These are phyloP conservation scores for Plotosus lineatus DNA, from an alignment of 2,113 vertebrate genomes.

Conservation along the genomic window DNA sequence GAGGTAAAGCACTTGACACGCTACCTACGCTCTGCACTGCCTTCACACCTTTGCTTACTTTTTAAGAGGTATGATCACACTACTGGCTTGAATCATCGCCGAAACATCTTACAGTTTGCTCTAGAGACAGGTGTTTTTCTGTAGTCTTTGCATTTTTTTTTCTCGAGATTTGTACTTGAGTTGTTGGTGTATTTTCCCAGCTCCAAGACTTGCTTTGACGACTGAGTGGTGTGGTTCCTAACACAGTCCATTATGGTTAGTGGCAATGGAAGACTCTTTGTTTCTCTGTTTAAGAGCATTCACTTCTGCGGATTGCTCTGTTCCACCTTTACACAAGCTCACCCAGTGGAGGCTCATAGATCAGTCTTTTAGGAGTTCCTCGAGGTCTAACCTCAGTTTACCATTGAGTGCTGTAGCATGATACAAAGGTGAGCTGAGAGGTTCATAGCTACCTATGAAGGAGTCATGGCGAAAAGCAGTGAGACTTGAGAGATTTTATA, in stretches of 20 bases:
- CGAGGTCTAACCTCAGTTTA: background rate
- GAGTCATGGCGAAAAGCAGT: too few species aligned
- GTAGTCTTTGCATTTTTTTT: constrained; percentile 7
- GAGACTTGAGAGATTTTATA: too few species aligned
- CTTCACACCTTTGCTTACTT: background rate
- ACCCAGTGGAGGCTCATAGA: background rate
- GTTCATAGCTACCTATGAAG: too few species aligned
- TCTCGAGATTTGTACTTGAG: constrained; percentile 23
- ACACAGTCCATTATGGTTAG: constrained; percentile 17
- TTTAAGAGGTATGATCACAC: background rate
- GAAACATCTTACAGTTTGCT: constrained; percentile 17
- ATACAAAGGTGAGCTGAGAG: too few species aligned
- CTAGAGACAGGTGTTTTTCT: background rate
- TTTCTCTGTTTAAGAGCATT: constrained; percentile 20
- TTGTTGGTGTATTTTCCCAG: constrained; percentile 36
- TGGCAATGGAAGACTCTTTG: constrained; percentile 38
- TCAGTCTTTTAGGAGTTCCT: background rate
- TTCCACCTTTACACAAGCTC: constrained; percentile 6
- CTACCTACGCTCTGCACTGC: background rate
- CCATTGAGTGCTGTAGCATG: background rate
- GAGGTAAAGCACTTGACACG: constrained; percentile 74
- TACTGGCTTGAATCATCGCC: background rate
- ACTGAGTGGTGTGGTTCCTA: constrained; percentile 17
- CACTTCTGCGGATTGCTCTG: constrained; percentile 9
- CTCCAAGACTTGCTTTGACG: constrained; percentile 28